Base-by-base conservation (phyloP, 2,888 invertebrate species). In the Embidobia sp. region DNA sequence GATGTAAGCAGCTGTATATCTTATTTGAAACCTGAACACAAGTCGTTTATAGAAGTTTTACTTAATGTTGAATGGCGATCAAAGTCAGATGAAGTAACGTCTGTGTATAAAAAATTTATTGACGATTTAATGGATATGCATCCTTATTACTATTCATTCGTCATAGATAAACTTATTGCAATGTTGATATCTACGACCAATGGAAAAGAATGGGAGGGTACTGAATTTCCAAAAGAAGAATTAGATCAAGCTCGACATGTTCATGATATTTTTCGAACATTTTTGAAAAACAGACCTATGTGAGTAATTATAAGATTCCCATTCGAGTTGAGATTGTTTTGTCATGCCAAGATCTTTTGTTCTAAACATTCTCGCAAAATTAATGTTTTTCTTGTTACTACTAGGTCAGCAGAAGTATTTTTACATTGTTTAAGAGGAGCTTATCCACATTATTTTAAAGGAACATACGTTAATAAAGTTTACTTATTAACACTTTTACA, bases 401-500 rank as follows among this genome's bases (percentile, higher is more conserved):
- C 81, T 90, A 95, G 95, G 94, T 93, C 94, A 16, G 93, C 92
- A 82, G 93, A 94, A 75, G 88, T 95, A 15, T 88, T 97, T 11
- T 86, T 95, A 80, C 92, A 94, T 44, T 91, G 92, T 7, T 89
- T 96, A 11, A 90, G 91, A 61, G 90, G 91, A 1, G 90, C 92
- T 46, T 97, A 94, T 89, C 98, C 98, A 0, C 97, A 96, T 87
- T 92, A 93, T 86, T 94, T 93, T 83, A 93, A 92, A 64, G 91
- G 93, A 0, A 90, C 93, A 2, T 93, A 93, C 83, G 87, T 92
- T 0, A 94, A 96, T 79, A 94, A 94, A 83, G 92, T 94, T 7
- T 98, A 95, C 88, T 87, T 96, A 11, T 93, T 94, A 85, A 96
- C 97, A 89, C 88, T 97, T 37, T 91, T 98, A 55, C 93, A 93